Evolutionary conservation across 2,797 vertebrate genomes (phyloP), one percentile per base, ranked within the genome.

Genomic region (Coilia nasus): DNA sequence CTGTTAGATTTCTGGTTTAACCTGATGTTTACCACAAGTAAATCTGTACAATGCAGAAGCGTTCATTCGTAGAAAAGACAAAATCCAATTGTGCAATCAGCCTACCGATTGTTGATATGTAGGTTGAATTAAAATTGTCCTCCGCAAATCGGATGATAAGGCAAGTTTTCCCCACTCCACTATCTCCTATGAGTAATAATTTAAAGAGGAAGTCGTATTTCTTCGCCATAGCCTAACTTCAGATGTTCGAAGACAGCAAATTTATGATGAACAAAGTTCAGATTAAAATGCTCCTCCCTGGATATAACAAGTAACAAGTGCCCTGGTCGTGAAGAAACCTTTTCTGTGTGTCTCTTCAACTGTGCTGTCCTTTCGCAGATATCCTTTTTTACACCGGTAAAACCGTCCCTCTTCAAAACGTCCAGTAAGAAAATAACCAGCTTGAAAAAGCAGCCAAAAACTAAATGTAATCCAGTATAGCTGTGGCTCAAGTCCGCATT

Each of bases 181-280:
- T 98, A 94, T 99, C 98, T 82, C 98, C 98, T 91, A 99, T 98
- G 47, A 99, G 96, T 81, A 99, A 90, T 89, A 99, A 83, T 89
- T 99, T 99, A 94, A 96, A 99, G 86, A 99, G 97, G 90, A 97
- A 97, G 93, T 99, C 98, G 90, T 99, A 99, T 90, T 98, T 97
- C 94, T 98, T 98, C 93, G 98, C 97, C 97, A 98, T 98, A 87
- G 85, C 91, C 85, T 10, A 23, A 82, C 81, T 54, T 82, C 50
- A 54, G 50, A 82, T 54, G 11, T 82, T 35, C 81, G 57, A 31
- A 57, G 35, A 59, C 15, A 82, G 31, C 6, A 82, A 50, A 82
- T 78, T 21, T 78, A 44, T 44, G 71, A 78, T 78, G 71, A 78
- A 44, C 71, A 44, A 78, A 78, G 35, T 78, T 44, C 71, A 44